These are phyloP conservation scores for Delia radicum DNA, from an alignment of 1,140 invertebrate species.

Conservation along the genomic window DNA sequence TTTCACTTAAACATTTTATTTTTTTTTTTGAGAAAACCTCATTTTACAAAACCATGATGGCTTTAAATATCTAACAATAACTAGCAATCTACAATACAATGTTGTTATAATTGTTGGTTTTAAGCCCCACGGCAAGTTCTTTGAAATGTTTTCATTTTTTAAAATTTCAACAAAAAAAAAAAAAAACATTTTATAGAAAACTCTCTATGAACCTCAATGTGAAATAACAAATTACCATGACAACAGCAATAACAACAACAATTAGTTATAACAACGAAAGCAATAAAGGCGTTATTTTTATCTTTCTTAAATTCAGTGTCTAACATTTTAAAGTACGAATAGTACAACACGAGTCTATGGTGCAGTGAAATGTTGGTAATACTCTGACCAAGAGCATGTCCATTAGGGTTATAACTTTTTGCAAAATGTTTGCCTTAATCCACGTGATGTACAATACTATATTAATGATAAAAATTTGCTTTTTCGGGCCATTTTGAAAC, in stretches of 20 bases:
- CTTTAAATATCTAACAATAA: not conserved
- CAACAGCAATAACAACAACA: not conserved
- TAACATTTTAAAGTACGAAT: not conserved
- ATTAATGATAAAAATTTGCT: no score
- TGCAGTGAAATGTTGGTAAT: not conserved
- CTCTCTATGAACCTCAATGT: not conserved
- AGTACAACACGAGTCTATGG: not conserved
- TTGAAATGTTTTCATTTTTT: not conserved
- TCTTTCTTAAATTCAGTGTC: not conserved
- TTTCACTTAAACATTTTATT: no score
- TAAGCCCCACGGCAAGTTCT: not conserved
- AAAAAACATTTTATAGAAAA: not conserved
- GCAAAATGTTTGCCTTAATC: no score
- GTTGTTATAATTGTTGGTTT: not conserved
- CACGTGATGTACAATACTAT: no score
- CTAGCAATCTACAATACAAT: not conserved
- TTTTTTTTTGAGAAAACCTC: no score
- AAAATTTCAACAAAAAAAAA: not conserved
- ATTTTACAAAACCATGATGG: not conserved
- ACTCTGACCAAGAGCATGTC: conserved; percentile 14
- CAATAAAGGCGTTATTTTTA: not conserved
- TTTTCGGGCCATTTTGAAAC: no score
- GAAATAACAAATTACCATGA: conserved; percentile 9
- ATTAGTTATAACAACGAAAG: not conserved
- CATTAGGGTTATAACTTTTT: no score